Evolutionary conservation across 2,888 invertebrate species (phyloP).

Genomic region (Eilema caniola): DNA sequence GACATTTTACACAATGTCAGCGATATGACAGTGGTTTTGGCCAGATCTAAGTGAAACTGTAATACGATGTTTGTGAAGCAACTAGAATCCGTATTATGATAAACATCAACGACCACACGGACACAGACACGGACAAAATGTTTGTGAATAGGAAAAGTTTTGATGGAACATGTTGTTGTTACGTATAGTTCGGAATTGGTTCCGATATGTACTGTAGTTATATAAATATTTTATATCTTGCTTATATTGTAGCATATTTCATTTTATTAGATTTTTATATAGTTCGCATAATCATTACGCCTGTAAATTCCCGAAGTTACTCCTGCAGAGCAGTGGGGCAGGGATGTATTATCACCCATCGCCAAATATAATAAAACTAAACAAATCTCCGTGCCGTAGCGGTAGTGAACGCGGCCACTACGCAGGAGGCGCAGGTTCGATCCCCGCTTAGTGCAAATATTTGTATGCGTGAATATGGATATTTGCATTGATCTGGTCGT

Average conservation of each 20-base stretch:
- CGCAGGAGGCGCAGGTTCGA: too few species aligned
- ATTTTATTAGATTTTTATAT: background rate
- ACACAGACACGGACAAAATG: background rate
- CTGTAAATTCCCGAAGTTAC: too few species aligned
- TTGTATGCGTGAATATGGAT: too few species aligned
- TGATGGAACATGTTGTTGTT: background rate
- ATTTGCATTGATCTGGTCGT: too few species aligned
- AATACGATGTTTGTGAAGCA: background rate
- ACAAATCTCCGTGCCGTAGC: too few species aligned
- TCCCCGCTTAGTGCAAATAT: too few species aligned
- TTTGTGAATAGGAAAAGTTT: slow-evolving; percentile 14
- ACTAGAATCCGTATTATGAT: background rate
- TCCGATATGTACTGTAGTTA: background rate
- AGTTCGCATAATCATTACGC: background rate
- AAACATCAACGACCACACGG: background rate
- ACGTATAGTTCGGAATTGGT: background rate
- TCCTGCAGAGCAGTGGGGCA: too few species aligned
- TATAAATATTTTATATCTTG: slow-evolving; percentile 2
- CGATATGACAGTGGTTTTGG: too few species aligned
- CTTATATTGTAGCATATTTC: background rate
- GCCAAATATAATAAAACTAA: too few species aligned
- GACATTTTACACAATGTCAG: too few species aligned
- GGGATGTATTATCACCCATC: too few species aligned
- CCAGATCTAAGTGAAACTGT: background rate
- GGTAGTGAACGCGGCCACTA: too few species aligned